Evolutionary conservation across 2,113 vertebrate species (phyloP).

Genomic region (Datnioides undecimradiatus): DNA sequence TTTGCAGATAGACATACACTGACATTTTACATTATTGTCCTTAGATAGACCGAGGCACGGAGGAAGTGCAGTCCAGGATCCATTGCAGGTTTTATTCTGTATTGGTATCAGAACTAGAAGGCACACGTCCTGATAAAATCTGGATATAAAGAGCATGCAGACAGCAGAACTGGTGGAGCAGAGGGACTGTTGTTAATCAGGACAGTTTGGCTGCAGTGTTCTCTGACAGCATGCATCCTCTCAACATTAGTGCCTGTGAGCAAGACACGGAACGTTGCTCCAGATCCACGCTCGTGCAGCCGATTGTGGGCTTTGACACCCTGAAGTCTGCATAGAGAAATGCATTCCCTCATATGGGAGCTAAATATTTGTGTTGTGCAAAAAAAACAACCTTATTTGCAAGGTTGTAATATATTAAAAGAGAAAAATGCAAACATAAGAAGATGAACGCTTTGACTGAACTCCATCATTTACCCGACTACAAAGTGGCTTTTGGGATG

Average conservation of each 20-base stretch:
- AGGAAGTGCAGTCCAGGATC: neutral
- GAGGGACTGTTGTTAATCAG: neutral
- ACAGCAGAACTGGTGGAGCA: neutral
- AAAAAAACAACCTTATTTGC: neutral
- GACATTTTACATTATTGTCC: conserved; percentile 18
- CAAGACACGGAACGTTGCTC: conserved; percentile 23
- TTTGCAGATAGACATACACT: conserved; percentile 26
- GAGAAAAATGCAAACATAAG: neutral
- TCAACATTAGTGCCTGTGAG: conserved; percentile 20
- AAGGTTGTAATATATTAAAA: neutral
- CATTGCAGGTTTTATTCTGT: neutral
- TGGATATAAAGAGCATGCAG: neutral
- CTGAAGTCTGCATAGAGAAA: neutral
- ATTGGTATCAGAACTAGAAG: neutral
- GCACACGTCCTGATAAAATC: conserved; percentile 5
- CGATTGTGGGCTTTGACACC: neutral
- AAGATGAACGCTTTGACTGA: neutral
- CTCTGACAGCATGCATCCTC: neutral
- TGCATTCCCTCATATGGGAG: neutral
- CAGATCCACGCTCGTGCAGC: conserved; percentile 17
- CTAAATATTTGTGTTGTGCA: neutral
- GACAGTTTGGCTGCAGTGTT: conserved; percentile 16
- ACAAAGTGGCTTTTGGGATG: conserved; percentile 52
- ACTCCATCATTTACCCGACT: conserved; percentile 35
- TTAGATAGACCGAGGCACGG: neutral